phyloP scores from a whole-genome alignment of 2,797 vertebrate species.

The Dromococcyx pavoninus region DNA sequence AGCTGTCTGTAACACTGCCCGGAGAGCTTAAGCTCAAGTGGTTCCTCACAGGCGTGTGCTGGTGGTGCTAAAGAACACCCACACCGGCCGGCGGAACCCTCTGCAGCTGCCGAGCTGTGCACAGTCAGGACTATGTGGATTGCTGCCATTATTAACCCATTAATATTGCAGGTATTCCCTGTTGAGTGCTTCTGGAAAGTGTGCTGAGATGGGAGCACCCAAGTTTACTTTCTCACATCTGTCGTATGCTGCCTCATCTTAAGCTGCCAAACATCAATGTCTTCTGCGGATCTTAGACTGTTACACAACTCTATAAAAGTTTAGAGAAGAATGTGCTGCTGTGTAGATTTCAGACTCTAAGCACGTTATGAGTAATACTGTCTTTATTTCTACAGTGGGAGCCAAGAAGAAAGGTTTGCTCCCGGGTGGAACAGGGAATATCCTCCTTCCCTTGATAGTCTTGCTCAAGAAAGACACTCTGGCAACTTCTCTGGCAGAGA shows the following conservation, averaged over 20 bases:
- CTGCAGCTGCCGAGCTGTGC: conserved; percentile 65
- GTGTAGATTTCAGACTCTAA: conserved; percentile 81
- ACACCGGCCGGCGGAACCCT: conserved; percentile 17
- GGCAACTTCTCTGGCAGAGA: conserved; percentile 91
- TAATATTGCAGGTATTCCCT: conserved; percentile 83
- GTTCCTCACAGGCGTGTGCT: conserved; percentile 6
- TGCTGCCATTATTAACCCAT: conserved; percentile 79
- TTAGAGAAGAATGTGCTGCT: conserved; percentile 83
- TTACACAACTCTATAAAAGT: conserved; percentile 79
- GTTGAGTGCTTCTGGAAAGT: conserved; percentile 80
- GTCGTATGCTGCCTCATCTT: conserved; percentile 78
- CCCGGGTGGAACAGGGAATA: conserved; percentile 88
- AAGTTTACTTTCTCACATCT: conserved; percentile 78
- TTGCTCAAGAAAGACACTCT: conserved; percentile 87
- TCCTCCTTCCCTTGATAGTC: conserved; percentile 91
- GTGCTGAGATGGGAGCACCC: conserved; percentile 79
- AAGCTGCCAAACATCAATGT: conserved; percentile 79
- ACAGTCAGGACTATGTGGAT: conserved; percentile 71
- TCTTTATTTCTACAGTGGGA: conserved; percentile 90
- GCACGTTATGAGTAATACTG: conserved; percentile 84
- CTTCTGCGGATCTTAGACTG: conserved; percentile 82
- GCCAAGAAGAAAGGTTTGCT: conserved; percentile 89
- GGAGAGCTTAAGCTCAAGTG: background rate
- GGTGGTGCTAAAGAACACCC: conserved; percentile 28
- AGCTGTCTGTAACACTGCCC: background rate